A percentile compares a stretch with the other conserved stretches of the same genome.
phyloP scores from a whole-genome alignment of 1,140 invertebrate species.

The Tetragnatha versicolor region DNA sequence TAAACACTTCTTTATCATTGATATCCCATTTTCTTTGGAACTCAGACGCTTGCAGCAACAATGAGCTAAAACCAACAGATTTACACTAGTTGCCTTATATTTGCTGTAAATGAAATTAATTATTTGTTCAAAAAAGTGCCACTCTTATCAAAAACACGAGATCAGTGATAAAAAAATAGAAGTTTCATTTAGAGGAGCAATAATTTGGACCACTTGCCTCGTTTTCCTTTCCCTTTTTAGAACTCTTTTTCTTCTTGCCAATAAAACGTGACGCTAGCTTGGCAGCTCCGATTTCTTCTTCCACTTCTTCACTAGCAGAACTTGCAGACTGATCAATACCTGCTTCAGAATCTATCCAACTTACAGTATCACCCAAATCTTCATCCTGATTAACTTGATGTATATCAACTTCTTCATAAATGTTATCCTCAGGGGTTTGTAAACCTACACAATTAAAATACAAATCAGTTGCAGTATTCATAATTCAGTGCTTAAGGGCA shows the following conservation, averaged over 20 bases:
- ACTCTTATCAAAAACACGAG: too few relatives aligned
- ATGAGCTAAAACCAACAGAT: too few relatives aligned
- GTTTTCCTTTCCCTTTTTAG: slow-evolving; percentile 54
- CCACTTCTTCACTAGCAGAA: slow-evolving; percentile 57
- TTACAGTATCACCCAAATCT: slow-evolving; percentile 57
- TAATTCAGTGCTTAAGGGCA: too few relatives aligned
- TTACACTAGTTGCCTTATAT: too few relatives aligned
- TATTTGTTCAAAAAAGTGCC: too few relatives aligned
- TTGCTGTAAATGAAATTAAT: too few relatives aligned
- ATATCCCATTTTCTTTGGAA: too few relatives aligned
- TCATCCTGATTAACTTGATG: slow-evolving; percentile 55
- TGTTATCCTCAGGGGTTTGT: slow-evolving; percentile 58
- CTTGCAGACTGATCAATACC: slow-evolving; percentile 42
- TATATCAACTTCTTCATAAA: slow-evolving; percentile 61
- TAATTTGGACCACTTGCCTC: slow-evolving; percentile 40
- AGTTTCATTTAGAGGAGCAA: too few relatives aligned
- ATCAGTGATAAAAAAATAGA: too few relatives aligned
- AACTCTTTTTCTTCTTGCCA: slow-evolving; percentile 52
- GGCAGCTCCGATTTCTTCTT: slow-evolving; percentile 57
- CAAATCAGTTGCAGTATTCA: too few relatives aligned
- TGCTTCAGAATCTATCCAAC: slow-evolving; percentile 50
- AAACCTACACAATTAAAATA: slow-evolving; percentile 13
- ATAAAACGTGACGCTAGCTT: slow-evolving; percentile 52
- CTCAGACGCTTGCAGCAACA: too few relatives aligned
- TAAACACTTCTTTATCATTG: too few relatives aligned